Percentiles rank a stretch among this genome's conserved stretches.
phyloP scores from a whole-genome alignment of 2,888 invertebrate species.

The Luperina nickerlii region DNA sequence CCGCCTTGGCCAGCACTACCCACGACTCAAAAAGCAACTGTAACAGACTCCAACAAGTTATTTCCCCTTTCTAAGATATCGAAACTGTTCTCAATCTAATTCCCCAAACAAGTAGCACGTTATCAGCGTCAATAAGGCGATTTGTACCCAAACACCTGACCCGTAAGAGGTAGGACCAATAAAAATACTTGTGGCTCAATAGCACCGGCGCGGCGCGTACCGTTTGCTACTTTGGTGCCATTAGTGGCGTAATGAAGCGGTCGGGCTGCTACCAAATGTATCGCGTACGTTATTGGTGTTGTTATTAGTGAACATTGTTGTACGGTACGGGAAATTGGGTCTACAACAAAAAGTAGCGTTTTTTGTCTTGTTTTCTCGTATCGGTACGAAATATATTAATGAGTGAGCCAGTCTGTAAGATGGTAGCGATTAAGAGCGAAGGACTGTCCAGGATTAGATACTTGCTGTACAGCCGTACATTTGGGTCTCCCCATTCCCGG shows the following conservation, averaged over 20 bases:
- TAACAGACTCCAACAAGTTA: background rate
- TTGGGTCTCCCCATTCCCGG: background rate
- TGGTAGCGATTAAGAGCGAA: background rate
- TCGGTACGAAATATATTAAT: background rate
- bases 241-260: slow-evolving; percentile 71
- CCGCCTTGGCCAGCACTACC: background rate
- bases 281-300: slow-evolving; percentile 67
- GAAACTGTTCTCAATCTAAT: slow-evolving; percentile 15
- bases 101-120: slow-evolving; percentile 24
- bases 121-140: slow-evolving; percentile 62
- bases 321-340: slow-evolving; percentile 45
- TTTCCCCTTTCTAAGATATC: slow-evolving; percentile 13
- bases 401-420: background rate
- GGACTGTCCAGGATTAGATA: background rate
- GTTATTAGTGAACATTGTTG: slow-evolving; percentile 63
- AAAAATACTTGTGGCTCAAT: slow-evolving; percentile 65
- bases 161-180: slow-evolving; percentile 54
- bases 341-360: background rate
- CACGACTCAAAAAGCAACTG: background rate
- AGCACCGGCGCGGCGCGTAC: slow-evolving; percentile 37
- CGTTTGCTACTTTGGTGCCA: slow-evolving; percentile 47
- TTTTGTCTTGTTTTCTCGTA: background rate
- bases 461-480: background rate
- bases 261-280: slow-evolving; percentile 73
- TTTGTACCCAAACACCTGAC: slow-evolving; percentile 66